Conservation (phyloP, 1,140 invertebrate genomes). For the Lineus longissimus region DNA sequence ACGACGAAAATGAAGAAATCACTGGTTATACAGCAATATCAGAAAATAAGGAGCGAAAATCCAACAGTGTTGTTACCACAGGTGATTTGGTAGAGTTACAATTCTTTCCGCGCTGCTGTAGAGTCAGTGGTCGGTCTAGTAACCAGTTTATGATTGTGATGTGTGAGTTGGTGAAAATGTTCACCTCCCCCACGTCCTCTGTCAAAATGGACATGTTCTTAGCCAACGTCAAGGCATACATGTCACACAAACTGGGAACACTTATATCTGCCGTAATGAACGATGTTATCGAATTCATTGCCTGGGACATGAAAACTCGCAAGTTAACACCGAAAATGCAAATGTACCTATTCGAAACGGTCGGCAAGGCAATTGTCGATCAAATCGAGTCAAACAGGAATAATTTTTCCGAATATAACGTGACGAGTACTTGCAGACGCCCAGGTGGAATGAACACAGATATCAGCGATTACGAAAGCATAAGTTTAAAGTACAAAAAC, state of each 20-base stretch:
- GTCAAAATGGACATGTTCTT: constrained; percentile 8
- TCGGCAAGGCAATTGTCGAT: constrained; percentile 4
- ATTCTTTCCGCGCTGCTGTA: constrained; percentile 1
- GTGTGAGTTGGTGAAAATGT: constrained; percentile 3
- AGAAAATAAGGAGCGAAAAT: neutral
- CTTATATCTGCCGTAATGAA: constrained; percentile 6
- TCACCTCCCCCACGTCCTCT: constrained; percentile 3
- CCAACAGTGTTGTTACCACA: neutral
- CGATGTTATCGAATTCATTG: constrained; percentile 2
- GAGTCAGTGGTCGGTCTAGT: neutral
- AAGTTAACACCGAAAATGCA: neutral
- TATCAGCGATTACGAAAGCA: neutral
- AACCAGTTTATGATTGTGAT: constrained; percentile 7
- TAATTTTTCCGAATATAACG: constrained; percentile 5
- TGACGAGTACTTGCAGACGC: neutral
- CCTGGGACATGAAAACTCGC: constrained; percentile 4
- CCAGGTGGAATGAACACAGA: constrained; percentile 5
- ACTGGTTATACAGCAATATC: neutral
- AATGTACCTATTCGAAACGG: constrained; percentile 5
- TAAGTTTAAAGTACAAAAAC: constrained; percentile 8
- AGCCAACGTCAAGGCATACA: constrained; percentile 6
- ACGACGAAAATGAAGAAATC: neutral
- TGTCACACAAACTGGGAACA: constrained; percentile 6
- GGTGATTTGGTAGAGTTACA: constrained; percentile 5
- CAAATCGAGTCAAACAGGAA: constrained; percentile 5